Base-by-base conservation (phyloP, 1,140 invertebrate genomes). In the Pomacea maculata region DNA sequence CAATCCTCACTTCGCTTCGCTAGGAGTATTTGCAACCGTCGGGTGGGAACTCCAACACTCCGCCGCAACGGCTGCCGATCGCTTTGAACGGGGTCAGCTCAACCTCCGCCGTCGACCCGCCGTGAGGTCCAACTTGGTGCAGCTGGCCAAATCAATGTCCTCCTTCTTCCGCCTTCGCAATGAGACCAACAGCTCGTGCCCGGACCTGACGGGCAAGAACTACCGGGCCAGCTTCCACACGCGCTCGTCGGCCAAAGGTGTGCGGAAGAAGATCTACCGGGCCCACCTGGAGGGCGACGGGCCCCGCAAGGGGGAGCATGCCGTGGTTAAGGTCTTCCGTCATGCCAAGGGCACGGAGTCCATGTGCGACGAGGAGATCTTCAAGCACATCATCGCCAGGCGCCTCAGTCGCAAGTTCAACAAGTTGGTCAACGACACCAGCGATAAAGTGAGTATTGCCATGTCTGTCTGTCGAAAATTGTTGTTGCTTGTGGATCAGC, bases 141-240 rank as follows among this genome's bases (percentile, higher is more conserved):
- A 6, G 57, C 57, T 61, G 57, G 57, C 57, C 57, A 61, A 61
- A 17, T 61, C 57, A 17, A 61, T 61, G 57, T 61, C 57, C 11
- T 61, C 57, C 1, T 17, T 83, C 34, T 76, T 80, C 52, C 82
- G 73, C 29, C 70, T 84, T 57, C 19, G 71, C 19, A 82, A 78
- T 70, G 78, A 84, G 61, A 84, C 83, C 17, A 81, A 75, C 64
- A 29, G 45, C 25, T 84, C 83, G 1, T 81, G 80, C 67, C 83
- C 83, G 45, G 83, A 84, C 70, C 70, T 80, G 63, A 72, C 72
- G 19, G 80, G 80, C 9, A 72, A 82, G 34, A 65, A 73, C 54
- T 84, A 84, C 78, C 55, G 70, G 61, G 83, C 83, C 57, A 79
- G 78, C 64, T 84, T 84, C 67, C 63, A 84, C 55, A 81, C 76